Base-by-base conservation (phyloP, 1,140 invertebrate species). In the Bombus impatiens region DNA sequence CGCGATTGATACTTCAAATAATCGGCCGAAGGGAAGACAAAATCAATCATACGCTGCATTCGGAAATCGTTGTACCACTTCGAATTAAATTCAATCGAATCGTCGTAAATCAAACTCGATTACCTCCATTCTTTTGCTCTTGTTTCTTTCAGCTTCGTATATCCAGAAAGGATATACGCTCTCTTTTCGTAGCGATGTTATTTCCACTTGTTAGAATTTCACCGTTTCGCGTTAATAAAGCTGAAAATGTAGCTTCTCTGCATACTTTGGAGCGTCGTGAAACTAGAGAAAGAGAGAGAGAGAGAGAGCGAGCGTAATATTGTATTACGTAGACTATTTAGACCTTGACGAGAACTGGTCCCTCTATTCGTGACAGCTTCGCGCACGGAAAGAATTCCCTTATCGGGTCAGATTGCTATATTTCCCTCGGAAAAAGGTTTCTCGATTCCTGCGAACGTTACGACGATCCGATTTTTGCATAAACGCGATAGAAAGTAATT, bases 1-100 rank as follows among this genome's bases (percentile, higher is more conserved):
- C 62, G 82, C 62, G 47, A 35, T 47, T 68, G 82, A 78, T 84
- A 83, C 70, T 70, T 67, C 35, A 70, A 84, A 78, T 78, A 71
- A 78, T 78, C 72, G 37, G 67, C 15, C 5, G 35, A 28, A 53
- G 3, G 47, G 22, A 44, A 65, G 42, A 70, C 65, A 78, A 78
- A 78, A 78, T 84, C 82, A 59, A 84, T 78, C 75, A 44, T 42
- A n/a, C 47, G 68, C n/a, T 22, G 32, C 42, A 53, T 70, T 80
- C 62, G 40, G 32, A 37, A 44, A 67, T 67, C 22, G 59, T 22
- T 53, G 71, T 42, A 12, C n/a, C 44, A 25, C 78, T 78, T 9
- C 37, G n/a, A 78, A 53, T 70, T 70, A 78, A 84, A 70, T 37
- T 59, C 47, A 35, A 78, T 78, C 65, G 47, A 28, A 40, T 70